Evolutionary conservation across 2,113 vertebrate species (phyloP).

Genomic region (Mobula birostris): DNA sequence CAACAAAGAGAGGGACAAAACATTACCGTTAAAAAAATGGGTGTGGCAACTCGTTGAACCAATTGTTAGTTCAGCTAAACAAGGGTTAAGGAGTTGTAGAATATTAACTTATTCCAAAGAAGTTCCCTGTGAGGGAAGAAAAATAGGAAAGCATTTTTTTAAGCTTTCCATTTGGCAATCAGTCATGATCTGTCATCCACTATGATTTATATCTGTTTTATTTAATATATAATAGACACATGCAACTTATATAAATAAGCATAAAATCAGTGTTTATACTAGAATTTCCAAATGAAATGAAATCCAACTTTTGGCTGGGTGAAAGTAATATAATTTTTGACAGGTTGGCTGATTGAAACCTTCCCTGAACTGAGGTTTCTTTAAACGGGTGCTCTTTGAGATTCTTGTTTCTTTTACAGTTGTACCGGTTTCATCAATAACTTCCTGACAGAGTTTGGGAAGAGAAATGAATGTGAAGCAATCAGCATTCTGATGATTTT

Average conservation of each 20-base stretch:
- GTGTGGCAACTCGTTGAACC: not conserved
- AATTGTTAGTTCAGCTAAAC: not conserved
- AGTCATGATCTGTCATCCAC: not conserved
- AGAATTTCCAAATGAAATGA: not conserved
- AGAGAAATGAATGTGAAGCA: not conserved
- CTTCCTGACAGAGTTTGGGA: not conserved
- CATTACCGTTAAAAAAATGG: not conserved
- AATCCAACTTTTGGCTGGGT: not conserved
- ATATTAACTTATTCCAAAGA: not conserved
- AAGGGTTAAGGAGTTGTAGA: not conserved
- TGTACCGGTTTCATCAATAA: not conserved
- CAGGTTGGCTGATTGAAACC: not conserved
- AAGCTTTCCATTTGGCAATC: not conserved
- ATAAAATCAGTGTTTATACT: conserved; percentile 1
- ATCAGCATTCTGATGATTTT: not conserved
- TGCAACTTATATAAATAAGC: conserved; percentile 28
- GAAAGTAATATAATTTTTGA: conserved; percentile 16
- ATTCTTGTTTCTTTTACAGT: not conserved
- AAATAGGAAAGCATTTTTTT: not conserved
- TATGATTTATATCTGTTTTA: not conserved
- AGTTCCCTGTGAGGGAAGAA: not conserved
- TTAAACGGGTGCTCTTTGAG: not conserved
- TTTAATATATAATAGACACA: not conserved
- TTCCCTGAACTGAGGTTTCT: not conserved
- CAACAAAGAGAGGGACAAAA: not conserved